Evolutionary conservation across 2,797 vertebrate genomes (phyloP).

Genomic region (Lutra lutra): DNA sequence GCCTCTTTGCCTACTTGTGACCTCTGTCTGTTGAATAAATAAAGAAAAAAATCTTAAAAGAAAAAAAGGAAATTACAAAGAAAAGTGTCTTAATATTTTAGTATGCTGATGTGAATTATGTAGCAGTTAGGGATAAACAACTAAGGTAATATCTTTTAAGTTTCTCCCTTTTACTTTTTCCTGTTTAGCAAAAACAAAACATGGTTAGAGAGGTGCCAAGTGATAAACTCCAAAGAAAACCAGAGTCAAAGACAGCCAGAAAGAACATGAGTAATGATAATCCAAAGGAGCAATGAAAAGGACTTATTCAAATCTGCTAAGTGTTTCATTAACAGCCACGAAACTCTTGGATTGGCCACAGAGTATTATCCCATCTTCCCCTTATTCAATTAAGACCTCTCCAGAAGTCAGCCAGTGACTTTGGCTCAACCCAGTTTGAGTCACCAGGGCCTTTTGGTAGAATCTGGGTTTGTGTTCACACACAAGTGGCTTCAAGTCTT

Average conservation of each 20-base stretch:
- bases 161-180: not conserved
- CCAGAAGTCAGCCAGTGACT: not conserved
- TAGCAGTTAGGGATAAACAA: slow-evolving; percentile 47
- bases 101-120: slow-evolving; percentile 32
- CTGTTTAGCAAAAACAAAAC: not conserved
- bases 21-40: no score
- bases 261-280: not conserved
- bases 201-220: slow-evolving; percentile 3
- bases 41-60: no score
- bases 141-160: not conserved
- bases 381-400: not conserved
- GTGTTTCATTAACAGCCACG: not conserved
- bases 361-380: not conserved
- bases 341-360: not conserved
- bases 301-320: not conserved
- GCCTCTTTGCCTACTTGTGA: no score
- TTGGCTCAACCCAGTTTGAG: not conserved
- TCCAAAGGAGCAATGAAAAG: not conserved
- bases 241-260: not conserved
- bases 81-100: slow-evolving; percentile 69
- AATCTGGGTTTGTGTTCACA: not conserved
- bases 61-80: slow-evolving; percentile 59
- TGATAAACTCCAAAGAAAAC: not conserved
- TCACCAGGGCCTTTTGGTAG: not conserved
- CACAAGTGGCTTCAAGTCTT: not conserved